These are phyloP conservation scores for Tetanocera ferruginea DNA, from an alignment of 2,888 invertebrate genomes.

Conservation along the genomic window DNA sequence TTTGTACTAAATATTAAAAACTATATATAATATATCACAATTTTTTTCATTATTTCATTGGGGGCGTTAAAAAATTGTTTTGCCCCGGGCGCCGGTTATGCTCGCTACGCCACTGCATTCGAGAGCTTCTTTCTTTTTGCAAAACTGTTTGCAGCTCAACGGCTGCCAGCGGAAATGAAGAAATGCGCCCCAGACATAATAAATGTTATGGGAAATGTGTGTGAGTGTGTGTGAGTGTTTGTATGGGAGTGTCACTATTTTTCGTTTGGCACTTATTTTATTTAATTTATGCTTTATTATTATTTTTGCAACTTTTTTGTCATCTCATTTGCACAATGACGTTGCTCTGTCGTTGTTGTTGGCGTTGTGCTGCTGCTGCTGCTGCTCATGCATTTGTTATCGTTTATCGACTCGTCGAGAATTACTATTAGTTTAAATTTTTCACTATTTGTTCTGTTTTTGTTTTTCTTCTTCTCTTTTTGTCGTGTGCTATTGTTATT, in stretches of 20 bases:
- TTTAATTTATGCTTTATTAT: neutral
- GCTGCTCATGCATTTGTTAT: constrained; percentile 4
- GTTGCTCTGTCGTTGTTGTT: constrained; percentile 20
- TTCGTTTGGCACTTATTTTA: neutral
- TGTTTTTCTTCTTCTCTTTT: neutral
- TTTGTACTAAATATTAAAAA: too few species aligned
- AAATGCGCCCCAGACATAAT: constrained; percentile 35
- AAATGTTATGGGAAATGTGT: too few species aligned
- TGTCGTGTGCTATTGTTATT: neutral
- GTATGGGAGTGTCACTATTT: neutral
- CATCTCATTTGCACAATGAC: neutral
- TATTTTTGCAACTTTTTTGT: neutral
- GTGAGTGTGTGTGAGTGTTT: constrained; percentile 19
- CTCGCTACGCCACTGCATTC: neutral
- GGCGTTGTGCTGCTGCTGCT: neutral
- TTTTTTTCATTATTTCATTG: too few species aligned
- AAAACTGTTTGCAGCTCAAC: neutral
- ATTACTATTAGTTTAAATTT: neutral
- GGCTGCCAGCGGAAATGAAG: constrained; percentile 26
- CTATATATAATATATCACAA: too few species aligned
- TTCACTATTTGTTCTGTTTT: neutral
- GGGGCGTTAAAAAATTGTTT: too few species aligned
- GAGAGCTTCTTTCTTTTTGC: neutral
- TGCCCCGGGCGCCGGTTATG: too few species aligned
- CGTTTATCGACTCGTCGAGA: constrained; percentile 32